phyloP scores from a whole-genome alignment of 1,140 invertebrate species.

The Monochamus saltuarius region DNA sequence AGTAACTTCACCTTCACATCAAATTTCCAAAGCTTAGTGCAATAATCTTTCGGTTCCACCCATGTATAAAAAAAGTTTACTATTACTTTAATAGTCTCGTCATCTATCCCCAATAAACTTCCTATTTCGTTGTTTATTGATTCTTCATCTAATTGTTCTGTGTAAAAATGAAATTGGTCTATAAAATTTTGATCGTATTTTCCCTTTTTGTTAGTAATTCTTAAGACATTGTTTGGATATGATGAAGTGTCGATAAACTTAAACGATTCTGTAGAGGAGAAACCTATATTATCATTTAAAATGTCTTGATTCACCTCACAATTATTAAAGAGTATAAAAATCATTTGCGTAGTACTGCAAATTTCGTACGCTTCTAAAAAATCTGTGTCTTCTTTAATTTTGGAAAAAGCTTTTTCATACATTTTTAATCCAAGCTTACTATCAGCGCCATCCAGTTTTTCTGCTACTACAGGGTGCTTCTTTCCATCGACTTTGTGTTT shows the following conservation, averaged over 20 bases:
- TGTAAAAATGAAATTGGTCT: slow-evolving; percentile 6
- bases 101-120: neutral
- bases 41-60: neutral
- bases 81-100: neutral
- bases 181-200: slow-evolving; percentile 1
- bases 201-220: no score
- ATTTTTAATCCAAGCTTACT: no score
- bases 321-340: no score
- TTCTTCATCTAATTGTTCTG: neutral
- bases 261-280: no score
- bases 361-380: no score
- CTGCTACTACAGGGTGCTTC: neutral
- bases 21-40: neutral
- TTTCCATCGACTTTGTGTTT: neutral
- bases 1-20: neutral
- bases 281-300: no score
- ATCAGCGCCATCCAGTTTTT: neutral
- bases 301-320: no score
- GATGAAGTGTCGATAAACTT: no score
- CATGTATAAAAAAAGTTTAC: neutral
- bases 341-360: no score
- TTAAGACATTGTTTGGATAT: no score
- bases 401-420: no score
- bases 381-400: no score
- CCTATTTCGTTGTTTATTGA: neutral